phyloP scores from a whole-genome alignment of 92 coral and sea anemone genomes.

The Epizoanthus illoricatus region DNA sequence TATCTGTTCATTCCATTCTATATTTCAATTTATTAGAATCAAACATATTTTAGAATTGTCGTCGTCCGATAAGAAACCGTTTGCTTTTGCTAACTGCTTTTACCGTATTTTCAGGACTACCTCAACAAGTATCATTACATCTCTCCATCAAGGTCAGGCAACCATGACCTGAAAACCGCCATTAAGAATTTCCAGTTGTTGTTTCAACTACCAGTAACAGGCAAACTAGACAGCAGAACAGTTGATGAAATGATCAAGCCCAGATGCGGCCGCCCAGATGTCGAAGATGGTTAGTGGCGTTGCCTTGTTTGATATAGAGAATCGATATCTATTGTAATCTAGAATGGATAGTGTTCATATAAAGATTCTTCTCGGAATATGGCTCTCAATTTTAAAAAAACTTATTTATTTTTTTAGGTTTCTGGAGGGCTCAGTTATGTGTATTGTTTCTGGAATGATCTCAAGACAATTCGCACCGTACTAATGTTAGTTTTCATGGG shows the following conservation, averaged over 20 bases:
- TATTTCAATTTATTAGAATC: neutral
- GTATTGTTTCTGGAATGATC: too few species aligned
- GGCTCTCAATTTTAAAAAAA: too few species aligned
- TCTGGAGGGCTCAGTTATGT: too few species aligned
- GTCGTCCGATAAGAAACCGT: neutral
- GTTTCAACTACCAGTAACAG: slow-evolving; percentile 68
- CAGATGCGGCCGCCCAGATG: slow-evolving; percentile 74
- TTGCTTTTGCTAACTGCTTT: neutral
- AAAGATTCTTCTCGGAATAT: too few species aligned
- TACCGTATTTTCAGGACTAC: slow-evolving; percentile 39
- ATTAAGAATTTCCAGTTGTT: slow-evolving; percentile 62
- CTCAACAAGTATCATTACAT: slow-evolving; percentile 68
- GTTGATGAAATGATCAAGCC: slow-evolving; percentile 60
- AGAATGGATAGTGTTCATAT: too few species aligned
- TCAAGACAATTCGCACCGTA: too few species aligned
- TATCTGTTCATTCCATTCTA: neutral
- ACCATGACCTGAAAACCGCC: slow-evolving; percentile 62
- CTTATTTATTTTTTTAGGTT: too few species aligned
- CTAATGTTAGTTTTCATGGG: too few species aligned
- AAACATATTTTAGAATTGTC: neutral
- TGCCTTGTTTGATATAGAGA: too few species aligned
- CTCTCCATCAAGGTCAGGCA: slow-evolving; percentile 71
- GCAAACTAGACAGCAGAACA: slow-evolving; percentile 60
- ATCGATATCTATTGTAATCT: too few species aligned
- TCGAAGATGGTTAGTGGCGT: slow-evolving; percentile 35